Conservation (phyloP, 2,797 vertebrate genomes). For the Psittacula derbiana region DNA sequence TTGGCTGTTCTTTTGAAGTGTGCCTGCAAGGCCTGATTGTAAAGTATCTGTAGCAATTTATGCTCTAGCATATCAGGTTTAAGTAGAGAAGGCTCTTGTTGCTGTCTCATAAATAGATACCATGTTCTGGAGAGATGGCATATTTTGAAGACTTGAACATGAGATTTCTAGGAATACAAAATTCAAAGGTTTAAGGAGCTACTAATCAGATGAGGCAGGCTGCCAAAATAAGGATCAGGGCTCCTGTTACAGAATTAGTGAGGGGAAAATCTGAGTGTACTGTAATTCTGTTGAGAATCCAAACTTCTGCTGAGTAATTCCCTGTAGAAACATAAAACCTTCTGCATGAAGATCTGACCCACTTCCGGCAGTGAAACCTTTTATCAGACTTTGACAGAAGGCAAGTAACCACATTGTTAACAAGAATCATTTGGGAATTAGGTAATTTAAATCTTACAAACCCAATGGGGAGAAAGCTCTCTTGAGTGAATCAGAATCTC, state of each 20-base stretch:
- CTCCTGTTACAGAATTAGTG: fast-evolving
- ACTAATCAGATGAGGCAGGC: neutral
- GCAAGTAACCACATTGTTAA: neutral
- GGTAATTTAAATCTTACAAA: neutral
- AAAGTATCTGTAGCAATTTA: neutral
- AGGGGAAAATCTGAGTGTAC: neutral
- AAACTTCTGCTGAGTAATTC: neutral
- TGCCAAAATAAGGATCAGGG: neutral
- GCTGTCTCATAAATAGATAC: neutral
- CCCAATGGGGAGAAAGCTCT: neutral
- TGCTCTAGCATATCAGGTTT: neutral
- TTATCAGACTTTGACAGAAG: neutral
- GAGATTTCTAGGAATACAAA: neutral
- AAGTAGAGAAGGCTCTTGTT: neutral
- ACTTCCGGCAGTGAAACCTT: neutral
- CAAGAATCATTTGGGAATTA: neutral
- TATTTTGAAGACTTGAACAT: neutral
- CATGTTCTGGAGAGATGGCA: neutral
- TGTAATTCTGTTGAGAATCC: neutral
- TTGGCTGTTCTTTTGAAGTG: neutral
- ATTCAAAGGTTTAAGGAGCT: neutral
- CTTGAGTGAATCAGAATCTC: neutral
- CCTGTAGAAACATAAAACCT: neutral
- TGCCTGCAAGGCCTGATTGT: neutral
- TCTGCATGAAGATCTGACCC: neutral